Conservation (phyloP, 2,113 vertebrate genomes). For the Deroptyus accipitrinus region DNA sequence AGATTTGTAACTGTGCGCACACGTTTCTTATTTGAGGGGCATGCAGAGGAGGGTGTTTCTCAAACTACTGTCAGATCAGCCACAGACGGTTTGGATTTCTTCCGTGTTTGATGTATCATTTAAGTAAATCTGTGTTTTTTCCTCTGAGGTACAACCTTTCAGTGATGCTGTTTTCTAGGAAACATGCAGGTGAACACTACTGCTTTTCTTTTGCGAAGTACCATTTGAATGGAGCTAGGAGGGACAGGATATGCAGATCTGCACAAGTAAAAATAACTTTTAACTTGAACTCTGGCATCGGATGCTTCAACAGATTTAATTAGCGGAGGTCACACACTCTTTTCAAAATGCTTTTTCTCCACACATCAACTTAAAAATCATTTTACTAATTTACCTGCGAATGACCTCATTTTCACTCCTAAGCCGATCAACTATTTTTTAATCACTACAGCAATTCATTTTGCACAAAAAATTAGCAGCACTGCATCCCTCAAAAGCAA, state of each 20-base stretch:
- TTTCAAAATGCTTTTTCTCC: background rate
- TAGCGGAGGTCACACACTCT: background rate
- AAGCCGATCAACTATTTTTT: background rate
- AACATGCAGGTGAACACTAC: background rate
- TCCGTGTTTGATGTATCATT: slow-evolving; percentile 7
- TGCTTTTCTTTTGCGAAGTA: slow-evolving; percentile 8
- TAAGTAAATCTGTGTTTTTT: slow-evolving; percentile 18
- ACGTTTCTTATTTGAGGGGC: slow-evolving; percentile 54
- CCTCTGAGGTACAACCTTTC: background rate
- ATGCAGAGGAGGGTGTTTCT: slow-evolving; percentile 22
- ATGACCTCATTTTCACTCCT: background rate
- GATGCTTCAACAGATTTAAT: background rate
- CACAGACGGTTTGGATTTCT: slow-evolving; percentile 31
- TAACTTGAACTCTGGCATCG: background rate
- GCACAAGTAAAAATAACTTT: slow-evolving; percentile 51
- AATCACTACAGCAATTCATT: background rate
- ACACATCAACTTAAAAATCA: background rate
- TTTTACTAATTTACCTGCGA: background rate
- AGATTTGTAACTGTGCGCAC: slow-evolving; percentile 34
- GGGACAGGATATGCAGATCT: slow-evolving; percentile 19
- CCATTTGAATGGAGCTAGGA: slow-evolving; percentile 6
- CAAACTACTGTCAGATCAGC: slow-evolving; percentile 33
- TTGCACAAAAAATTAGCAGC: background rate
- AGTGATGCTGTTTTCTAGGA: slow-evolving; percentile 15
- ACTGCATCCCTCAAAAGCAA: background rate